A percentile compares a stretch with the other conserved stretches of the same genome.
Conservation (phyloP, 2,113 vertebrate species). For the Miniopterus natalensis region DNA sequence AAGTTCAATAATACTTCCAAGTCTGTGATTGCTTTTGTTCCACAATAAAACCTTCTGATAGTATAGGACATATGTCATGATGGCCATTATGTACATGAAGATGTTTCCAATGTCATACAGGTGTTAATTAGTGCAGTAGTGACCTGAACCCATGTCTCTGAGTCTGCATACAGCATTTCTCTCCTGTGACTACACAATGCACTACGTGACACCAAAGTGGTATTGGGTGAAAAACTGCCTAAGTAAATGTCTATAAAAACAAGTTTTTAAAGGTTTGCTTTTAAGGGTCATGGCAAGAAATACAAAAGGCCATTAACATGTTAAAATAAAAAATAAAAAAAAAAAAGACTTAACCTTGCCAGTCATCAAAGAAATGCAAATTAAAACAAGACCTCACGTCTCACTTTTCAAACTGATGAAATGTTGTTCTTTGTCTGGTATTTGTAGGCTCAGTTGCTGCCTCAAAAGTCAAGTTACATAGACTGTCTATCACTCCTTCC, state of each 20-base stretch:
- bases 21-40: not conserved
- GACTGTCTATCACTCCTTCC: not conserved
- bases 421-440: not conserved
- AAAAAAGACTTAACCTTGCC: not conserved
- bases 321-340: not conserved
- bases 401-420: not conserved
- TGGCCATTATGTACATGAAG: too few species aligned
- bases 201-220: fast-evolving
- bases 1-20: not conserved
- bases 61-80: fast-evolving
- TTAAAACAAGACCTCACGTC: not conserved
- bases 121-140: fast-evolving
- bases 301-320: not conserved
- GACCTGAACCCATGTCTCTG: not conserved
- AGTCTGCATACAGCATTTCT: not conserved
- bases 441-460: not conserved
- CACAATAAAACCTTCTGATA: not conserved
- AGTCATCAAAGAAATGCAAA: not conserved
- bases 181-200: not conserved
- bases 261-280: not conserved
- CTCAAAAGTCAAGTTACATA: not conserved
- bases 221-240: not conserved
- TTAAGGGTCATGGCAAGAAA: not conserved
- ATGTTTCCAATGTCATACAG: fast-evolving
- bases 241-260: not conserved